Conservation (phyloP, 2,797 vertebrate species). For the Onychomys torridus region DNA sequence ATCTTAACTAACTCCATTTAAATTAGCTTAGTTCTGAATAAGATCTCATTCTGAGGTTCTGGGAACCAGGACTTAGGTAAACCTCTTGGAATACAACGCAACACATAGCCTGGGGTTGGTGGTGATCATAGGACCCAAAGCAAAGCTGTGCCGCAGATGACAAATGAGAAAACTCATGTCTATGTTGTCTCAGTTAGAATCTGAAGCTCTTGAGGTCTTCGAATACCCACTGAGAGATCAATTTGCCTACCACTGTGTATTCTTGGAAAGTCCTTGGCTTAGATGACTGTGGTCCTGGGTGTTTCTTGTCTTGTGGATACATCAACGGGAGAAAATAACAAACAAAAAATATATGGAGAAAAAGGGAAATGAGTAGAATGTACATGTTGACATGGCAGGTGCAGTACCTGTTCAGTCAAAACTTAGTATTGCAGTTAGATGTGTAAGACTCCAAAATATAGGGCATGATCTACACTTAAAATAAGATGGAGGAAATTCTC, state of each 20-base stretch:
- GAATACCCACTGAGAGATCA: neutral
- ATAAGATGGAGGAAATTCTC: neutral
- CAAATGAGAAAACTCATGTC: neutral
- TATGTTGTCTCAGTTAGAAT: neutral
- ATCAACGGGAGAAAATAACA: neutral
- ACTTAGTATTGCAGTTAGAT: neutral
- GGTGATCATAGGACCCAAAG: neutral
- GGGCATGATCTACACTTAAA: neutral
- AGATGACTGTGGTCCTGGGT: too few relatives aligned
- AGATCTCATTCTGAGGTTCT: neutral
- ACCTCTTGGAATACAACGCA: neutral
- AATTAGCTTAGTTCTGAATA: neutral
- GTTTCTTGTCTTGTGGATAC: neutral
- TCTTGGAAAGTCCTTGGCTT: neutral
- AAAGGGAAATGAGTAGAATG: neutral
- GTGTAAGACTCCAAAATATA: neutral
- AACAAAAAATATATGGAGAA: neutral
- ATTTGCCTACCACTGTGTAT: neutral
- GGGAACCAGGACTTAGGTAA: neutral
- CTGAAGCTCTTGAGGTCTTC: neutral
- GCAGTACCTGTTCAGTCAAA: neutral
- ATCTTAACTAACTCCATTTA: neutral
- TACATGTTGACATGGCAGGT: neutral
- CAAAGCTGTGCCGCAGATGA: neutral
- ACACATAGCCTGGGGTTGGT: neutral